Conservation (phyloP, 2,113 vertebrate species). For the Myrmophylax atrothorax region DNA sequence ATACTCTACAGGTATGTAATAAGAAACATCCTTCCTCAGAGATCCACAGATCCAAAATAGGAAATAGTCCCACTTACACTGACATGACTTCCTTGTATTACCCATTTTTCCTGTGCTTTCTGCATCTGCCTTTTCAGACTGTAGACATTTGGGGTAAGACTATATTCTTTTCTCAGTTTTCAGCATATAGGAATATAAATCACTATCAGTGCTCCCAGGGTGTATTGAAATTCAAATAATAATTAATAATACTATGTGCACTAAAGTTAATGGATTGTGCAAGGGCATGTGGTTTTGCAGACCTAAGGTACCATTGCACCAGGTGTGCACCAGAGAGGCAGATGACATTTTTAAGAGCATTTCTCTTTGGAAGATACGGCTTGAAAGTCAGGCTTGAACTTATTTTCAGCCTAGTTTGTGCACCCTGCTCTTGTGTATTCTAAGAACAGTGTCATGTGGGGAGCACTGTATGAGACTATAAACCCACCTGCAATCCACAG, state of each 20-base stretch:
- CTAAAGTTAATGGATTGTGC: neutral
- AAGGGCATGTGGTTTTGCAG: neutral
- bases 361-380: neutral
- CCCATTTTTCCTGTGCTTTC: neutral
- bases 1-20: neutral
- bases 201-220: neutral
- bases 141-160: neutral
- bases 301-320: neutral
- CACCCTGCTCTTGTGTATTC: neutral
- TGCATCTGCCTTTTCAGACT: neutral
- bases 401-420: neutral
- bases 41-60: neutral
- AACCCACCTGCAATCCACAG: neutral
- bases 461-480: neutral
- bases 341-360: neutral
- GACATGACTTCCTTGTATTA: neutral
- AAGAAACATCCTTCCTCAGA: neutral
- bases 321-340: neutral
- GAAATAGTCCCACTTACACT: neutral
- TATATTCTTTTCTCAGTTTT: neutral
- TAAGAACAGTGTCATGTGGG: neutral
- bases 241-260: rapidly evolving
- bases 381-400: neutral
- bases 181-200: neutral
- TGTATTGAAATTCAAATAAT: neutral